Percentiles rank a stretch among this genome's conserved stretches.
phyloP scores from a whole-genome alignment of 2,888 invertebrate genomes.

The Lepidochrysops patricia region DNA sequence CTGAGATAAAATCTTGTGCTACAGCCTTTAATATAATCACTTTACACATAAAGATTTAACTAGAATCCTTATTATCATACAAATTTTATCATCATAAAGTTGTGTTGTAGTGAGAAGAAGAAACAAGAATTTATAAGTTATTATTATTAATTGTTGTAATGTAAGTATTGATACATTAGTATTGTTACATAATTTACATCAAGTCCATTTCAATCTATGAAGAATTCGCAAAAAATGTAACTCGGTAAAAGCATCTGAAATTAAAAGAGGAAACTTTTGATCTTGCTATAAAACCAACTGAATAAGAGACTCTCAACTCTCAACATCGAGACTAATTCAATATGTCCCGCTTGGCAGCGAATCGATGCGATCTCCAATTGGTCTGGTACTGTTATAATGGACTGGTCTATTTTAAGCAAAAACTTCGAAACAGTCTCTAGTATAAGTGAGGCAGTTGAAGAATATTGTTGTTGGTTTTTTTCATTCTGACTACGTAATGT shows the following conservation, averaged over 20 bases:
- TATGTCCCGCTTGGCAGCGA: constrained; percentile 8
- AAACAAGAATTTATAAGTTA: too few species aligned
- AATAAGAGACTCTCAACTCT: not conserved
- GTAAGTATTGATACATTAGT: too few species aligned
- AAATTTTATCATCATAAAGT: too few species aligned
- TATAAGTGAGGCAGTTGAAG: not conserved
- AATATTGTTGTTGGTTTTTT: not conserved
- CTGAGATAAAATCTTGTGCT: constrained; percentile 58
- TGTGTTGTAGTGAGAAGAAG: too few species aligned
- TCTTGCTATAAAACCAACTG: constrained; percentile 7
- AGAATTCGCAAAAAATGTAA: not conserved
- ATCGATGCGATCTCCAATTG: constrained; percentile 6
- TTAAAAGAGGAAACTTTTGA: not conserved
- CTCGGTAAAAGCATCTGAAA: not conserved
- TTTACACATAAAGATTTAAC: not conserved
- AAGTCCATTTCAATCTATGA: not conserved
- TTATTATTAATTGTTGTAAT: too few species aligned
- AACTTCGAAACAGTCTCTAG: not conserved
- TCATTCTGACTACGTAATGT: not conserved
- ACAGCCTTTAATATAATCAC: constrained; percentile 26
- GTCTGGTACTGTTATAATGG: constrained; percentile 4
- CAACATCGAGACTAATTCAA: constrained; percentile 11
- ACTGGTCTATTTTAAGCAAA: not conserved
- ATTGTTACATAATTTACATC: not conserved
- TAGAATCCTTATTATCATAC: too few species aligned